Conservation (phyloP, 2,888 invertebrate species). For the Scaptodrosophila latifasciaeformis region DNA sequence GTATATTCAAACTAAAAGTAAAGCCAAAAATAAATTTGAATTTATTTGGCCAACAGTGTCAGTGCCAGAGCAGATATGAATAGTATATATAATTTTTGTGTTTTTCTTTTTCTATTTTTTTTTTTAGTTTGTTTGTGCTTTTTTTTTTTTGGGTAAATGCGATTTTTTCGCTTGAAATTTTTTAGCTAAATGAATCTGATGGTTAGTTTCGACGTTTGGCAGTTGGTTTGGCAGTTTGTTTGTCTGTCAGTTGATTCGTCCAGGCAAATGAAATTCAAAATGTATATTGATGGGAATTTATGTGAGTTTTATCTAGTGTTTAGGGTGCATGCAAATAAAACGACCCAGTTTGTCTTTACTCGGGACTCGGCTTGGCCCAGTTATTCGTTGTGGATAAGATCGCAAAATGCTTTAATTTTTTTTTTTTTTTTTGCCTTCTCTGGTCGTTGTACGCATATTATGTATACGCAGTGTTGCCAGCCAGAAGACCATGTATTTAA, state of each 20-base stretch:
- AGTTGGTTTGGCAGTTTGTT: not conserved
- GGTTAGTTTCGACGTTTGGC: too few relatives aligned
- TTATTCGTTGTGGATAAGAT: too few relatives aligned
- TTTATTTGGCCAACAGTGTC: conserved; percentile 32
- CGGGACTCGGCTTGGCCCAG: too few relatives aligned
- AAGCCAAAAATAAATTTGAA: conserved; percentile 31
- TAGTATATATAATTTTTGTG: conserved; percentile 5
- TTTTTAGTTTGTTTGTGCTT: conserved; percentile 25
- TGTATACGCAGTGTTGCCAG: conserved; percentile 27
- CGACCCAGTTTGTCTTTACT: too few relatives aligned
- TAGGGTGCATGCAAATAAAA: conserved; percentile 50
- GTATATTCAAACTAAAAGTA: too few relatives aligned
- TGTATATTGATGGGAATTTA: conserved; percentile 52
- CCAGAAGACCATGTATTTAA: conserved; percentile 1
- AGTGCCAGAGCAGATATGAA: conserved; percentile 4
- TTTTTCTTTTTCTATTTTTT: conserved; percentile 43
- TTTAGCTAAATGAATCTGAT: not conserved
- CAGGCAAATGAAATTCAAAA: conserved; percentile 44
- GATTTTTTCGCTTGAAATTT: conserved; percentile 47
- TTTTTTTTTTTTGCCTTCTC: not conserved
- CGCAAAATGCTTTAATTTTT: not conserved
- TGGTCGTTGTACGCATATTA: conserved; percentile 14
- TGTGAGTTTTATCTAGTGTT: conserved; percentile 66
- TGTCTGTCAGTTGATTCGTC: not conserved
- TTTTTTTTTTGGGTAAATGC: conserved; percentile 26